Percentiles rank a stretch among this genome's conserved stretches.
These are phyloP conservation scores for Bombus terrestris DNA, from an alignment of 1,140 invertebrate genomes.

Conservation along the genomic window DNA sequence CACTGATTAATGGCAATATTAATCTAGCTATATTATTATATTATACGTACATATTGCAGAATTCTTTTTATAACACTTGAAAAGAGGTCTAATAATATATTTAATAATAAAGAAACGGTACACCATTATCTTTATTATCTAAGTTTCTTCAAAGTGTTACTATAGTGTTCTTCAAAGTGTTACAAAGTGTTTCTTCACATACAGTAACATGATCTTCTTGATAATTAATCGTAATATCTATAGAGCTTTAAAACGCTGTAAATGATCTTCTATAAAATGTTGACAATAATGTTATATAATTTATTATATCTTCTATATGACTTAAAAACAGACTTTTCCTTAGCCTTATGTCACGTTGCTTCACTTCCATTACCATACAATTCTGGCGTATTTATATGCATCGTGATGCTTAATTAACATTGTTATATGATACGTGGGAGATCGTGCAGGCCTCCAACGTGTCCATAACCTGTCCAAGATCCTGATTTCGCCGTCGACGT, in stretches of 20 bases:
- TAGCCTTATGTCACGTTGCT: neutral
- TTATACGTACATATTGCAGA: neutral
- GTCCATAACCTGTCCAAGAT: neutral
- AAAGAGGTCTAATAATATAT: too few relatives aligned
- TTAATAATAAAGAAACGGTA: too few relatives aligned
- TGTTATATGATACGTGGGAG: conserved; percentile 24
- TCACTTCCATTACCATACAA: conserved; percentile 17
- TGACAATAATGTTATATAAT: neutral
- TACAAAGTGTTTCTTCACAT: too few relatives aligned
- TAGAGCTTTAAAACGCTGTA: too few relatives aligned
- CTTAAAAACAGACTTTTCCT: neutral
- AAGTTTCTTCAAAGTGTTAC: too few relatives aligned
- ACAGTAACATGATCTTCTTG: too few relatives aligned
- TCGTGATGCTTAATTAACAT: conserved; percentile 14
- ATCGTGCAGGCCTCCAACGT: neutral
- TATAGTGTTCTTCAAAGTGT: too few relatives aligned
- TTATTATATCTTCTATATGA: neutral
- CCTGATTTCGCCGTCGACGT: neutral
- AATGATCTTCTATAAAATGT: too few relatives aligned
- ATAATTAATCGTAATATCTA: too few relatives aligned
- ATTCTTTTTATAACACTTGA: too few relatives aligned
- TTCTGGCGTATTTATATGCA: neutral
- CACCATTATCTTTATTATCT: too few relatives aligned
- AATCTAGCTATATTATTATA: neutral
- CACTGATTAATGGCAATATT: neutral